Percentiles rank a stretch among this genome's conserved stretches.
phyloP scores from a whole-genome alignment of 2,888 invertebrate species.

The Idaea dimidiata region DNA sequence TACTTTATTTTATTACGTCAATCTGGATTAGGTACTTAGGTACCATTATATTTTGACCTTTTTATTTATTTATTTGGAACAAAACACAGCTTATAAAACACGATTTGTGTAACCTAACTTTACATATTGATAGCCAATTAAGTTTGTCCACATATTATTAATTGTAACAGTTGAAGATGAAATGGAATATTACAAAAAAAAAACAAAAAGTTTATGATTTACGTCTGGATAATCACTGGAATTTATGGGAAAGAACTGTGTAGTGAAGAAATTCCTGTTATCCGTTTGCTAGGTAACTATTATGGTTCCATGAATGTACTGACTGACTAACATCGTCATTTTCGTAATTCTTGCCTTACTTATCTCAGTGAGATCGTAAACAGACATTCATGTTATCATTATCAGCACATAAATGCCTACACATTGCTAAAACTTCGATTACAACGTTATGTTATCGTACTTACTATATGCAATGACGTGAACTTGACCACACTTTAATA shows the following conservation, averaged over 20 bases:
- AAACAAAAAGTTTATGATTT: too few species aligned
- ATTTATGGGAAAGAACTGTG: background rate
- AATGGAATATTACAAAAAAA: too few species aligned
- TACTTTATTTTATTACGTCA: too few species aligned
- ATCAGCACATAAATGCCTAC: slow-evolving; percentile 53
- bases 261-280: background rate
- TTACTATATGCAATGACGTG: slow-evolving; percentile 35
- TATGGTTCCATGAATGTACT: background rate
- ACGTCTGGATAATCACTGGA: too few species aligned
- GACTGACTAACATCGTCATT: background rate
- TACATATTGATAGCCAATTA: too few species aligned
- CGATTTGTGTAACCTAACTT: too few species aligned
- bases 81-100: too few species aligned
- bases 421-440: slow-evolving; percentile 41
- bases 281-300: background rate
- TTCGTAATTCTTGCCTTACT: slow-evolving; percentile 11
- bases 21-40: too few species aligned
- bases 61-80: too few species aligned
- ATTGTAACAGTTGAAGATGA: too few species aligned
- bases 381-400: slow-evolving; percentile 38
- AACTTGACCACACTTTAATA: slow-evolving; percentile 35
- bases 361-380: slow-evolving; percentile 45
- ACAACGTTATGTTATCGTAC: slow-evolving; percentile 34
- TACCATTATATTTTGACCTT: too few species aligned
- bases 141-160: too few species aligned